Evolutionary conservation across 1,140 invertebrate genomes (phyloP).

Genomic region (Bombus pyrosoma): DNA sequence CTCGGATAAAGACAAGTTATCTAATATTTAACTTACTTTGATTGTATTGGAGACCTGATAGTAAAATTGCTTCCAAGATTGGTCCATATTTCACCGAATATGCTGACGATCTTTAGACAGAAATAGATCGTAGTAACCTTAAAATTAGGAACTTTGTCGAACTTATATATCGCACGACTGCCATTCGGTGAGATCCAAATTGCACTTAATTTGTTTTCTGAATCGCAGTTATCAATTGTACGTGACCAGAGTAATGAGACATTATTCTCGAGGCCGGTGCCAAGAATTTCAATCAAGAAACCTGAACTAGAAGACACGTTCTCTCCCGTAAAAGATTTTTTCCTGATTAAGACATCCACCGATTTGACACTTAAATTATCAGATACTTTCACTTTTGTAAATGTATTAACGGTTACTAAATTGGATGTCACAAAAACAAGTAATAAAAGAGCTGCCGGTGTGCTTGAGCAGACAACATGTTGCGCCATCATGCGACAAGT

Average conservation of each 20-base stretch:
- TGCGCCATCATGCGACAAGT: slow-evolving; percentile 80
- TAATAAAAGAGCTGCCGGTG: slow-evolving; percentile 73
- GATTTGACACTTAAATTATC: slow-evolving; percentile 52
- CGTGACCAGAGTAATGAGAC: slow-evolving; percentile 67
- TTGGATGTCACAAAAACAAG: slow-evolving; percentile 71
- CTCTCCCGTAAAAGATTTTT: slow-evolving; percentile 8
- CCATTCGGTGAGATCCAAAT: slow-evolving; percentile 51
- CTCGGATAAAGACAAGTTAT: background rate
- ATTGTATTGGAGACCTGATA: slow-evolving; percentile 42
- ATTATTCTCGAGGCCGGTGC: slow-evolving; percentile 58
- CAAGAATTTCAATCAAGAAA: slow-evolving; percentile 59
- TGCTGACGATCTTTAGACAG: slow-evolving; percentile 65
- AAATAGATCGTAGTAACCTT: slow-evolving; percentile 76
- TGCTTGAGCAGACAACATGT: slow-evolving; percentile 74
- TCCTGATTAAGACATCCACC: slow-evolving; percentile 37
- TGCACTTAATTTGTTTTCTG: slow-evolving; percentile 49
- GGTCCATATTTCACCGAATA: slow-evolving; percentile 63
- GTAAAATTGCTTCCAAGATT: slow-evolving; percentile 71
- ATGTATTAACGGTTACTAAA: slow-evolving; percentile 60
- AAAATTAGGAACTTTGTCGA: slow-evolving; percentile 61
- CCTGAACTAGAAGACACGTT: slow-evolving; percentile 14
- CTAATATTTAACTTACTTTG: slow-evolving; percentile 47
- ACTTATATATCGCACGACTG: slow-evolving; percentile 63
- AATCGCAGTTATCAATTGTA: slow-evolving; percentile 39
- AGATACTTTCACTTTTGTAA: slow-evolving; percentile 42